Conservation (phyloP, 2,888 invertebrate species). For the Pristionchus arcanus region DNA sequence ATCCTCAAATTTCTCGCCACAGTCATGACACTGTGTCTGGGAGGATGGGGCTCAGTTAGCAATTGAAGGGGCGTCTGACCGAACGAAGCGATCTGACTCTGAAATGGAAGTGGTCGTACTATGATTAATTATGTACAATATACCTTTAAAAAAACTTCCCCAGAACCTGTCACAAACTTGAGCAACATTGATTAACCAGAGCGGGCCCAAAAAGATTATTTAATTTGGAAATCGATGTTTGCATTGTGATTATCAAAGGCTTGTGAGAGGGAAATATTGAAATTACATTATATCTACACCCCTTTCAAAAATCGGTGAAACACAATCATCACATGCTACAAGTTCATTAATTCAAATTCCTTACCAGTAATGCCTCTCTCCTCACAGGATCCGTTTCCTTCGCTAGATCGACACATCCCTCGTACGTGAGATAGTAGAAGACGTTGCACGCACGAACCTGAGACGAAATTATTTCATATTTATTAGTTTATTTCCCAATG, state of each 20-base stretch:
- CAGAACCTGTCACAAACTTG: no score
- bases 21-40: slow-evolving; percentile 95
- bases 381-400: slow-evolving; percentile 69
- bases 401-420: slow-evolving; percentile 95
- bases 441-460: slow-evolving; percentile 94
- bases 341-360: no score
- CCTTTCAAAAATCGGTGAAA: background rate
- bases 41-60: slow-evolving; percentile 98
- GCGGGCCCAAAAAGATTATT: no score
- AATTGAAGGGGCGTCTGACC: slow-evolving; percentile 99
- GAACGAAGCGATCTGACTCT: slow-evolving; percentile 97
- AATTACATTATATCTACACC: no score
- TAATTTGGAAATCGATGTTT: no score
- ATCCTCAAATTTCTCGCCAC: slow-evolving; percentile 82
- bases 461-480: background rate
- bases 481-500: no score
- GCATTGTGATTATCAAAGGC: no score
- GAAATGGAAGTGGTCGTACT: slow-evolving; percentile 83
- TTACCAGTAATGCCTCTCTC: slow-evolving; percentile 17
- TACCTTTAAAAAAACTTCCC: no score
- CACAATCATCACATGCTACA: background rate
- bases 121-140: no score
- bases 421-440: slow-evolving; percentile 99
- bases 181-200: no score
- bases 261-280: no score